Evolutionary conservation across 1,140 invertebrate species (phyloP).

Genomic region (Brachystomella parvula): DNA sequence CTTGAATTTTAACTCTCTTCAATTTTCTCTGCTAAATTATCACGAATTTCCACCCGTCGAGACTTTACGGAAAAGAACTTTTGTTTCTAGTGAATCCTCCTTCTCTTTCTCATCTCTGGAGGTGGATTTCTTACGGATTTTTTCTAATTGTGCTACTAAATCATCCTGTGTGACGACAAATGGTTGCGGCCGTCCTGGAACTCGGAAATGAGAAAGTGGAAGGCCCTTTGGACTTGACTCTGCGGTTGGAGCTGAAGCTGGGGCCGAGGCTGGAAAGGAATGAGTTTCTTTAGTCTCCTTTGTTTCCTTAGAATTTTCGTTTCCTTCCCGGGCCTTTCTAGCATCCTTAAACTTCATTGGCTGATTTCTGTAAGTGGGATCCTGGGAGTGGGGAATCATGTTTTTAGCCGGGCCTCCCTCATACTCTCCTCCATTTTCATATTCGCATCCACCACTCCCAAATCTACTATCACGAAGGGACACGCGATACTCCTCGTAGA

Average conservation of each 20-base stretch:
- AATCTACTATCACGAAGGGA: too few species aligned
- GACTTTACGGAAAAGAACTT: too few species aligned
- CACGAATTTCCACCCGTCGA: too few species aligned
- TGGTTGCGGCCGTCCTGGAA: neutral
- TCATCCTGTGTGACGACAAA: neutral
- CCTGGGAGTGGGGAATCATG: conserved; percentile 6
- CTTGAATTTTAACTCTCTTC: too few species aligned
- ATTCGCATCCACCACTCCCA: too few species aligned
- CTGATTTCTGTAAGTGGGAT: neutral
- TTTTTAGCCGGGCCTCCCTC: too few species aligned
- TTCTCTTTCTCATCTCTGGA: neutral
- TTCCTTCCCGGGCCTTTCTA: neutral
- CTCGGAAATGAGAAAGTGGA: neutral
- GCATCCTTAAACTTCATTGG: neutral
- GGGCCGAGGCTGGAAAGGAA: too few species aligned
- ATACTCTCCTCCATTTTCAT: too few species aligned
- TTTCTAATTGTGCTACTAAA: neutral
- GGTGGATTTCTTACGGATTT: neutral
- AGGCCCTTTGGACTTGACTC: neutral
- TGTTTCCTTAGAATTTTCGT: neutral
- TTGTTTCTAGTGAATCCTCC: too few species aligned
- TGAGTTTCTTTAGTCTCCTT: neutral
- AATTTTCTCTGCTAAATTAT: too few species aligned
- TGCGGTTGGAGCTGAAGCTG: neutral
- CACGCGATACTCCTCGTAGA: conserved; percentile 1